Evolutionary conservation across 2,113 vertebrate genomes (phyloP).

Genomic region (Sialia sialis): DNA sequence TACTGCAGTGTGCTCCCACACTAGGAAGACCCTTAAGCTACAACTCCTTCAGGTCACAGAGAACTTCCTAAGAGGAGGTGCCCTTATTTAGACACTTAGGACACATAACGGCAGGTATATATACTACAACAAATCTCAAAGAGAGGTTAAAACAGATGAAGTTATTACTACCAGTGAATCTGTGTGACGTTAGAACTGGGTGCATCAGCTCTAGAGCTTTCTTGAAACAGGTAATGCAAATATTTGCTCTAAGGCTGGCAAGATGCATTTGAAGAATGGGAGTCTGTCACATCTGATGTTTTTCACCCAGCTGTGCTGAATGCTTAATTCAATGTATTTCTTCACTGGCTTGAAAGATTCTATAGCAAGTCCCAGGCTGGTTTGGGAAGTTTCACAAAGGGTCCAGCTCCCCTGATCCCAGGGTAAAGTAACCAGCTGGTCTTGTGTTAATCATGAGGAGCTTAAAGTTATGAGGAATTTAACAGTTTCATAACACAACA

Average conservation of each 20-base stretch:
- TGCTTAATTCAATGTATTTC: neutral
- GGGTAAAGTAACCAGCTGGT: neutral
- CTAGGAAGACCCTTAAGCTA: neutral
- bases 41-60: neutral
- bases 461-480: slow-evolving; percentile 32
- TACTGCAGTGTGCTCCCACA: neutral
- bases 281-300: neutral
- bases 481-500: slow-evolving; percentile 31
- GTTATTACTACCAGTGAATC: neutral
- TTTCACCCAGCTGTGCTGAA: neutral
- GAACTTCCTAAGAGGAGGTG: neutral
- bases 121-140: neutral
- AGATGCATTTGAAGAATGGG: neutral
- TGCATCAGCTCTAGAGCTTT: neutral
- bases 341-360: neutral
- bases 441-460: slow-evolving; percentile 47
- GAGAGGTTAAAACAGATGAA: neutral
- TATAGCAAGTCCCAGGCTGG: neutral
- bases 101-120: neutral
- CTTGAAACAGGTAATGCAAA: neutral
- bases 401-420: neutral
- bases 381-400: neutral
- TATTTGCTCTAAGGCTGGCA: neutral
- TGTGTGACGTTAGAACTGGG: neutral
- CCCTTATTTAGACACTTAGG: neutral